A percentile compares a stretch with the other conserved stretches of the same genome.
phyloP scores from a whole-genome alignment of 92 coral and sea anemone genomes.

The Scolanthus callimorphus region DNA sequence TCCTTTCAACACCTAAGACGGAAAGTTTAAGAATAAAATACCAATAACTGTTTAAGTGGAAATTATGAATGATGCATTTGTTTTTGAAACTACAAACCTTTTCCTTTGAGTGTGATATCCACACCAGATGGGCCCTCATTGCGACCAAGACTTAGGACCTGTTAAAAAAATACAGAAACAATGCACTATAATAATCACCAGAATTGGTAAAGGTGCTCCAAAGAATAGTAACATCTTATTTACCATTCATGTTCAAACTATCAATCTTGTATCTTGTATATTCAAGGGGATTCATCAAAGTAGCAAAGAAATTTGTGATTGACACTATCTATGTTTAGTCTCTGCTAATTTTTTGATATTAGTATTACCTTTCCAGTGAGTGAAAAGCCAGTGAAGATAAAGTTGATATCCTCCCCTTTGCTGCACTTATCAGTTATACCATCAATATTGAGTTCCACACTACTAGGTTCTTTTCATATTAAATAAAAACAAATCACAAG shows the following conservation, averaged over 20 bases:
- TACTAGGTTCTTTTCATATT: conserved; percentile 82
- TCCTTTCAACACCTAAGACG: conserved; percentile 45
- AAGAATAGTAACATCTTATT: too few relatives aligned
- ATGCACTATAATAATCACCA: too few relatives aligned
- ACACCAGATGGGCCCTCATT: conserved; percentile 92
- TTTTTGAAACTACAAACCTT: conserved; percentile 18
- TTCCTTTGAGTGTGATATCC: conserved; percentile 52
- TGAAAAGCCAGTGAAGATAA: conserved; percentile 89
- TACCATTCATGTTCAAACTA: too few relatives aligned
- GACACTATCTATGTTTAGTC: background rate
- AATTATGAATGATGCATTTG: conserved; percentile 7
- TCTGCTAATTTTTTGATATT: background rate
- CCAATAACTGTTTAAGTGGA: background rate
- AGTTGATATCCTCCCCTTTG: conserved; percentile 93
- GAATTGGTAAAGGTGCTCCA: too few relatives aligned
- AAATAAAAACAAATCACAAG: too few relatives aligned
- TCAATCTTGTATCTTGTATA: too few relatives aligned
- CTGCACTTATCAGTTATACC: conserved; percentile 91
- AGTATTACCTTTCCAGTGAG: conserved; percentile 82
- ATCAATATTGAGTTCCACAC: conserved; percentile 92
- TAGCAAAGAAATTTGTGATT: too few relatives aligned
- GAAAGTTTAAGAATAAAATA: background rate
- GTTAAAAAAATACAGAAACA: too few relatives aligned
- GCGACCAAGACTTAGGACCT: conserved; percentile 92
- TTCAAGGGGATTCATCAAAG: too few relatives aligned